These are phyloP conservation scores for Chamaetylas fuelleborni DNA, from an alignment of 2,113 vertebrate species.

Conservation along the genomic window DNA sequence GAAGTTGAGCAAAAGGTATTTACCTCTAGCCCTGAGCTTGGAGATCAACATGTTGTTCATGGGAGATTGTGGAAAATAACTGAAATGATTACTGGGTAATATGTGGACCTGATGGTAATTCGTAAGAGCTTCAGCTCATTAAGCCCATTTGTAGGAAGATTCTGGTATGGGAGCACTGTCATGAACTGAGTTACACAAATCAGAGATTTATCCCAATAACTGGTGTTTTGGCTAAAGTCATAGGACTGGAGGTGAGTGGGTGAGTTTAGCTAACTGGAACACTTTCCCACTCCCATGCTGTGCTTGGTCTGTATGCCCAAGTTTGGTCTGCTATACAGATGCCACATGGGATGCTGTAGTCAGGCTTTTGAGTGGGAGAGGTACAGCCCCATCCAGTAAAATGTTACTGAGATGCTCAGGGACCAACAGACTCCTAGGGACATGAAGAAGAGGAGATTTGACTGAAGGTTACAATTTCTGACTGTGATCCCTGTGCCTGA, in stretches of 20 bases:
- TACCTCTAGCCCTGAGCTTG: background rate
- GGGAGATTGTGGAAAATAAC: background rate
- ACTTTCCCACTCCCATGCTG: background rate
- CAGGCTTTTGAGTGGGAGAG: background rate
- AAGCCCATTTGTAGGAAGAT: background rate
- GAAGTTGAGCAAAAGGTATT: background rate
- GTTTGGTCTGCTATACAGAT: background rate
- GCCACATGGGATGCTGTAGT: background rate
- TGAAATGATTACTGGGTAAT: background rate
- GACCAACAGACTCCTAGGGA: background rate
- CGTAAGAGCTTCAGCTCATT: background rate
- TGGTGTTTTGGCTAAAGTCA: background rate
- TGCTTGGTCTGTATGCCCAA: background rate
- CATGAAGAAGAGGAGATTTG: background rate
- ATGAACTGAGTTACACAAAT: background rate
- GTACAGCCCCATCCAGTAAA: background rate
- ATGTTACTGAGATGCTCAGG: background rate
- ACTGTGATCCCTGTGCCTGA: rapidly evolving
- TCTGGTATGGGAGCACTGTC: background rate
- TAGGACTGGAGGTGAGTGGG: background rate
- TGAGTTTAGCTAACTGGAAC: background rate
- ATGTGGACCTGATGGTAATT: background rate
- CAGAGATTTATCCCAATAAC: background rate
- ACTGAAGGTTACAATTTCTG: background rate
- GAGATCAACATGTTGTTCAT: background rate